Base-by-base conservation (phyloP, 2,888 invertebrate species). In the Poecilus cupreus region DNA sequence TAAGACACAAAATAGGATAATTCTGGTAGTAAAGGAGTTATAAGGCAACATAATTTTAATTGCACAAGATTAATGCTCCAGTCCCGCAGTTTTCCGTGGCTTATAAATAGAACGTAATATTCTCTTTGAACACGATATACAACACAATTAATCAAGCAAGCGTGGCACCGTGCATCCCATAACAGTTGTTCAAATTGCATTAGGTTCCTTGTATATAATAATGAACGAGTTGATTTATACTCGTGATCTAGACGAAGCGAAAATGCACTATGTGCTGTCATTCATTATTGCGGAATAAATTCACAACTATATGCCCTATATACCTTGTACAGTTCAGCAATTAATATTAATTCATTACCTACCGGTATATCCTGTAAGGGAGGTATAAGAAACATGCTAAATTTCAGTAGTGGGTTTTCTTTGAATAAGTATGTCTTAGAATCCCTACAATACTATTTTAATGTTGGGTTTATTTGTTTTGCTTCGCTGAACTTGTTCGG, bases 191-290 rank as follows among this genome's bases (percentile, higher is more conserved):
- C n/a, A 43, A 43, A 43, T 43, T 43, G n/a, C 43, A 43, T 43
- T 43, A 32, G n/a, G 43, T 43, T 60, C 24, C 60, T 13, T 60
- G 60, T 26, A 60, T 60, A 60, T 60, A 60, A 60, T 60, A 22
- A 60, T 60, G 26, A 26, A 60, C 60, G 60, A 60, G 60, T 60
- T 60, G 60, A 60, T 60, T 60, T 60, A 60, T 60, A 32, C 4
- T 60, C 60, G 13, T 26, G 60, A 60, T 60, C 60, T 26, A 26
- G 54, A 32, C n/a, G 16, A 18, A 16, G 49, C 54, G 22, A 20
- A n/a, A n/a, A n/a, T n/a, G 54, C 54, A 18, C 54, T 54, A 32
- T 32, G 54, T 3, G n/a, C n/a, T n/a, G n/a, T n/a, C n/a, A n/a
- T n/a, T n/a, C n/a, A n/a, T n/a, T n/a, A n/a, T n/a, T n/a, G n/a